Conservation (phyloP, 2,113 vertebrate species). For the Odocoileus virginianus region DNA sequence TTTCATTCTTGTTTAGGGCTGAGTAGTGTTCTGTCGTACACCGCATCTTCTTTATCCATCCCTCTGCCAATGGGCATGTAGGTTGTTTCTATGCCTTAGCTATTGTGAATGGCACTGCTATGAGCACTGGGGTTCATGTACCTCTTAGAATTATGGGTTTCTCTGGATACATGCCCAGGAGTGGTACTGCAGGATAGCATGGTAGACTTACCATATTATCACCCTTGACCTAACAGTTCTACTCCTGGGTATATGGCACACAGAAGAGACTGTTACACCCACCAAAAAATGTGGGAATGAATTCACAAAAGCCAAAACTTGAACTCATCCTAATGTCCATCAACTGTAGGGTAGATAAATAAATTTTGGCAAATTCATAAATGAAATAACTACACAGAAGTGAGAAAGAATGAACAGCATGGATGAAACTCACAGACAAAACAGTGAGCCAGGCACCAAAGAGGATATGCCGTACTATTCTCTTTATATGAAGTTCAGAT, state of each 20-base stretch:
- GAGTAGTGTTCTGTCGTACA: fast-evolving
- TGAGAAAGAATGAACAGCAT: background rate
- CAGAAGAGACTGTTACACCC: background rate
- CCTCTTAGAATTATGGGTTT: background rate
- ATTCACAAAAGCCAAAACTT: background rate
- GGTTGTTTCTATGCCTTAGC: background rate
- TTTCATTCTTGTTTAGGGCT: background rate
- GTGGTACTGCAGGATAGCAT: background rate
- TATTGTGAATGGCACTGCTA: background rate
- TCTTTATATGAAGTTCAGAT: background rate
- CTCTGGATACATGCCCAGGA: background rate
- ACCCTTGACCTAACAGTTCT: background rate
- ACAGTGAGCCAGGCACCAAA: background rate
- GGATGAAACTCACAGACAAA: background rate
- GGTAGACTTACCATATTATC: background rate
- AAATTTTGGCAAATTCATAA: background rate
- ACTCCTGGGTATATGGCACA: background rate
- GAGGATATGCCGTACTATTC: background rate
- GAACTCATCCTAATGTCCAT: background rate
- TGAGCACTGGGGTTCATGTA: background rate
- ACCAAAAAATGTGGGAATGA: background rate
- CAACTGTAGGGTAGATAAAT: background rate
- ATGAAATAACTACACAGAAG: background rate
- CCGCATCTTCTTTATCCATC: background rate
- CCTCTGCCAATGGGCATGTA: background rate